Evolutionary conservation across 2,888 invertebrate species (phyloP), one percentile per base, ranked within the genome.

Genomic region (Bombylius major): DNA sequence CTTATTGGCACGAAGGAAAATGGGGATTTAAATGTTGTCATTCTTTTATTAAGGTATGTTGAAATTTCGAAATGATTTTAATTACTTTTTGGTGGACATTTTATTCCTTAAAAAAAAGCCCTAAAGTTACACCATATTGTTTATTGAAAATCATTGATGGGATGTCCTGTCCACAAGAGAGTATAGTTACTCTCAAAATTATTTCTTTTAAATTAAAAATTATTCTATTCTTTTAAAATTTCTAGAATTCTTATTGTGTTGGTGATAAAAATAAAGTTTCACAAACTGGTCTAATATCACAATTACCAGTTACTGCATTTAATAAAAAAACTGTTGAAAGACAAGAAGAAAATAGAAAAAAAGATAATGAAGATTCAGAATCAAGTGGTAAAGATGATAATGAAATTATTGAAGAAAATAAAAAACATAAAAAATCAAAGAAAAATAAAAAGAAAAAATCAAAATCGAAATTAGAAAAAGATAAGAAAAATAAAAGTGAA

Each of bases 11-110:
- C 63, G 84, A 84, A 53, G 95, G 94, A 0, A 80, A 82, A 59
- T 99, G 99, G 99, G 99, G 98, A 0, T 99, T 86, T 75, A 87
- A 88, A 67, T 99, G 99, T 68, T 99, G 99, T 72, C 87, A 94
- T 69, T 92, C 93, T 0, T 86, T 87, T 60, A 82, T 98, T 9
- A 87, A 87, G 78, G 82, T 82, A 70, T 54, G 58, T 23, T 44
- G 50, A 52, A 33, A 36, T 33, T 34, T 49, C 12, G 1, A 23
- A n/a, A 34, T 54, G 13, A 5, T 23, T 23, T 23, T 34, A 50
- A 23, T 53, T n/a, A 32, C 48, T 33, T 49, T 23, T 42, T 42
- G 42, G 12, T 11, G 7, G n/a, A 46, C 23, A 14, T 11, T 11
- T n/a, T 11, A 56, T n/a, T 34, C 23, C n/a, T n/a, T n/a, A n/a